phyloP scores from a whole-genome alignment of 2,797 vertebrate species.

The Octomys mimax region DNA sequence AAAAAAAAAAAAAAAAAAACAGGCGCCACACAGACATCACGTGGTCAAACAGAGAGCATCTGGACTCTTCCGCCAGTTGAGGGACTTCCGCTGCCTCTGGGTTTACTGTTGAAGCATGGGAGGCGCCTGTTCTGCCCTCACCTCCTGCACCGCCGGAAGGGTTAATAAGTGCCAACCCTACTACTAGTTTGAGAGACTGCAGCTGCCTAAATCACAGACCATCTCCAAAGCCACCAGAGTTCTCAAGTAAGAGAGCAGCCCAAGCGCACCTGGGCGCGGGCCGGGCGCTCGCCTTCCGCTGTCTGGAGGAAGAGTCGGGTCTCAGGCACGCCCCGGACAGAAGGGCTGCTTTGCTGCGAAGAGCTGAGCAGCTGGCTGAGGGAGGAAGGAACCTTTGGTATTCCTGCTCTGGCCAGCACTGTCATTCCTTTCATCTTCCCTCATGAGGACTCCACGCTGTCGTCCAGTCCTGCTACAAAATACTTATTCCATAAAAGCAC shows the following conservation, averaged over 20 bases:
- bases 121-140: neutral
- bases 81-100: neutral
- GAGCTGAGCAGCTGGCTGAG: neutral
- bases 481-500: slow-evolving; percentile 75
- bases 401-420: neutral
- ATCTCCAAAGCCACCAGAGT: neutral
- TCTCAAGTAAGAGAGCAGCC: slow-evolving; percentile 6
- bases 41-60: neutral
- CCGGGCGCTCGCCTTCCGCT: neutral
- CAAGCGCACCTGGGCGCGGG: neutral
- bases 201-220: neutral
- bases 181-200: neutral
- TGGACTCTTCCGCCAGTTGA: neutral
- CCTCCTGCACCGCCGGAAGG: neutral
- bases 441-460: slow-evolving; percentile 12
- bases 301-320: neutral
- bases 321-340: slow-evolving; percentile 8
- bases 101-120: neutral
- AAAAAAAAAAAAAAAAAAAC: neutral
- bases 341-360: neutral
- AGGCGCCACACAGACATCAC: too few relatives aligned
- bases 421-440: slow-evolving; percentile 68
- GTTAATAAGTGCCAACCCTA: neutral
- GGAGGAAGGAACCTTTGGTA: neutral
- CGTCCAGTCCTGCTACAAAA: slow-evolving; percentile 43